A percentile compares a stretch with the other conserved stretches of the same genome.
Evolutionary conservation across 2,797 vertebrate species (phyloP).

Genomic region (Enteromius afrohamiltoni): DNA sequence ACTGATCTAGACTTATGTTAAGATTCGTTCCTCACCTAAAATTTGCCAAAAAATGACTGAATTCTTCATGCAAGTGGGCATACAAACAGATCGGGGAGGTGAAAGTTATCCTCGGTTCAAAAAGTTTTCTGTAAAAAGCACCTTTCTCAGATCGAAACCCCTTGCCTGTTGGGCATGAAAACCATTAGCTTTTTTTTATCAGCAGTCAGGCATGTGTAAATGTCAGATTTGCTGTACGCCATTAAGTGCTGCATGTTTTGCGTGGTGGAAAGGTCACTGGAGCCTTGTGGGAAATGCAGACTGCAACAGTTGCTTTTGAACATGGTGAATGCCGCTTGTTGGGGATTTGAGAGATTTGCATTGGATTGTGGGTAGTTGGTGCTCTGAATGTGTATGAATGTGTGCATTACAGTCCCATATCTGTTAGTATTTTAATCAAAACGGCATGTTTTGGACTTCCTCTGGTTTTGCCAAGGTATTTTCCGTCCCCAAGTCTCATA

Average conservation of each 20-base stretch:
- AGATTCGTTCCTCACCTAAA: background rate
- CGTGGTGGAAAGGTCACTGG: conserved; percentile 74
- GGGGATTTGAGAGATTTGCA: background rate
- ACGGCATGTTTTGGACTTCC: conserved; percentile 52
- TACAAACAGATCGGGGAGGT: no score
- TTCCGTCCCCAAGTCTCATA: conserved; percentile 47
- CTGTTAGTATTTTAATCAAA: conserved; percentile 11
- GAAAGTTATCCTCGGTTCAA: background rate
- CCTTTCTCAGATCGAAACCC: conserved; percentile 26
- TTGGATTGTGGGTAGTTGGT: conserved; percentile 9
- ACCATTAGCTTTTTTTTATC: conserved; percentile 63
- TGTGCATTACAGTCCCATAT: background rate
- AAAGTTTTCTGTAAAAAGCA: background rate
- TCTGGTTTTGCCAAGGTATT: conserved; percentile 69
- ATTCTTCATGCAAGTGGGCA: background rate
- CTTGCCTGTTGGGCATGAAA: conserved; percentile 52
- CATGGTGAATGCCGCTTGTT: background rate
- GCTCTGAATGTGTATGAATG: background rate
- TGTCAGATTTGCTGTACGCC: conserved; percentile 75
- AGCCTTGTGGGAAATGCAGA: conserved; percentile 62
- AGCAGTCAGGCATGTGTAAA: conserved; percentile 69
- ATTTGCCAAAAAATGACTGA: background rate
- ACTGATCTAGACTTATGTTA: background rate
- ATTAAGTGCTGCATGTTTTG: conserved; percentile 69
- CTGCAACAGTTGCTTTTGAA: conserved; percentile 46